These are phyloP conservation scores for Urocyon cinereoargenteus DNA, from an alignment of 2,797 vertebrate genomes.

Conservation along the genomic window DNA sequence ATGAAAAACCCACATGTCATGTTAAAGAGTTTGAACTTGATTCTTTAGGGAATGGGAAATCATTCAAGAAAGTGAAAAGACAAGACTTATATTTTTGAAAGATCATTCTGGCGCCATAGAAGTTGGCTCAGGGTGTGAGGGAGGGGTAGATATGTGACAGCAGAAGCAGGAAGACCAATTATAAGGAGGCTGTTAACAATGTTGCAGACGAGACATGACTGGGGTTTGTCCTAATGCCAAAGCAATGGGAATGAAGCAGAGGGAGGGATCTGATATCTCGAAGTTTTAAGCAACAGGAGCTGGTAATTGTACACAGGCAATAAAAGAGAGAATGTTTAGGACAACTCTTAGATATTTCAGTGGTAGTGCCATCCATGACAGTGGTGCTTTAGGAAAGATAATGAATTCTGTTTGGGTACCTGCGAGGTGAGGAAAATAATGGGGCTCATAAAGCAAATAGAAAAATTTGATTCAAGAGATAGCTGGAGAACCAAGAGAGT, in stretches of 20 bases:
- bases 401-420: not conserved
- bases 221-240: not conserved
- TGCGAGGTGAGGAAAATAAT: not conserved
- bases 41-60: not conserved
- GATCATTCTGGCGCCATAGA: not conserved
- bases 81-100: constrained; percentile 37
- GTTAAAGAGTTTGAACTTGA: not conserved
- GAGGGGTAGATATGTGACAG: not conserved
- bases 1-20: too few relatives aligned
- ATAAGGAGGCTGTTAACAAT: not conserved
- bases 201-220: not conserved
- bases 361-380: not conserved
- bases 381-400: not conserved
- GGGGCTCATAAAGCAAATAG: not conserved
- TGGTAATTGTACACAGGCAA: not conserved
- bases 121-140: not conserved
- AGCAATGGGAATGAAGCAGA: not conserved
- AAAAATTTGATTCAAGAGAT: constrained; percentile 26
- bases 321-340: not conserved
- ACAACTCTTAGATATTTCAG: not conserved
- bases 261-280: not conserved
- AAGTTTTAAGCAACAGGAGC: not conserved
- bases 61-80: constrained; percentile 35
- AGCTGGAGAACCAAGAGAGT: not conserved
- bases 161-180: not conserved